Evolutionary conservation across 2,113 vertebrate genomes (phyloP), one percentile per base, ranked within the genome.

Genomic region (Lota lota): DNA sequence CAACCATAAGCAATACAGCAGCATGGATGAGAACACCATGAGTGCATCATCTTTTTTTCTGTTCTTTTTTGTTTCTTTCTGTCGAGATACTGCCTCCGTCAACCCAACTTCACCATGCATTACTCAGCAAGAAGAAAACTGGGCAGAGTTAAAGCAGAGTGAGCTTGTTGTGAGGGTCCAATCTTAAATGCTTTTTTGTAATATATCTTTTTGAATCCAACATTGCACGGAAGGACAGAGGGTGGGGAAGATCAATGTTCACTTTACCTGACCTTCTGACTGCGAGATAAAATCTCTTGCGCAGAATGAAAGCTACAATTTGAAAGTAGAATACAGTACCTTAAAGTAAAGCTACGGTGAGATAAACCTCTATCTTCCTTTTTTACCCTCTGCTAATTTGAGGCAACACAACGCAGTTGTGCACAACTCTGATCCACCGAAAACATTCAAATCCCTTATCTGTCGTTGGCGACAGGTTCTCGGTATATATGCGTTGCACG

Each of bases 1-100:
- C 94, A 95, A 93, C 93, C 94, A 91, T 93, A 90, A 78, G 78
- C 70, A 24, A 83, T 75, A 87, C 80, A 88, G 84, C 82, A 63
- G 71, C 82, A 75, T 62, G 81, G 72, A 74, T 72, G 11, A 28
- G 61, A 77, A 77, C 11, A 63, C 77, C 77, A 72, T 53, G 74
- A 78, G 76, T 79, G 81, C 81, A 73, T 62, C 24, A 72, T 64
- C 36, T 70, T 36, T 61, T 61, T 15, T 24, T 16, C 12, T 36
- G 28, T 69, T 70, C 4, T 51, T 21, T 12, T 40, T n/a, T 20
- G 12, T 20, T 20, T 61, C 47, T 15, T 14, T 28, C 28, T 20
- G 67, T 66, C 70, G 17, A 78, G 70, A 74, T 79, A 70, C 66
- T 84, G 76, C 71, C 73, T 85, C 79, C 79, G 86, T 91, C 82